A percentile compares a stretch with the other conserved stretches of the same genome.
These are phyloP conservation scores for Melolontha melolontha DNA, from an alignment of 2,888 invertebrate species.

Conservation along the genomic window DNA sequence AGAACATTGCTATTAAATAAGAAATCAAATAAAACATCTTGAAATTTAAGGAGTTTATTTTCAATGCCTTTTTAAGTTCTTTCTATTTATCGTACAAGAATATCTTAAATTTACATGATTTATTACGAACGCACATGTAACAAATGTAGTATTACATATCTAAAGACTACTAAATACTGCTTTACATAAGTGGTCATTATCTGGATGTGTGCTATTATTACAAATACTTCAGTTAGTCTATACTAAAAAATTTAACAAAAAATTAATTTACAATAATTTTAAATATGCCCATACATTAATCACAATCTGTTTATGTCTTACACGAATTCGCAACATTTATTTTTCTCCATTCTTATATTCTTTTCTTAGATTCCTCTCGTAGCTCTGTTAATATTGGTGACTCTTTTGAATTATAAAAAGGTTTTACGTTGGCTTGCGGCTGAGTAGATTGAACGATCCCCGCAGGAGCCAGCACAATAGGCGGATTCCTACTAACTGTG, in stretches of 20 bases:
- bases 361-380: conserved; percentile 62
- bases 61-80: too few relatives aligned
- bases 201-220: background rate
- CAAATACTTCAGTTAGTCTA: background rate
- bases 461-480: conserved; percentile 63
- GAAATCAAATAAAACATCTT: too few relatives aligned
- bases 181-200: conserved; percentile 11
- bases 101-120: too few relatives aligned
- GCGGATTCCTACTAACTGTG: conserved; percentile 63
- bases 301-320: conserved; percentile 3
- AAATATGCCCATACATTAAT: conserved; percentile 7
- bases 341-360: conserved; percentile 44
- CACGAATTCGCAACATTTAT: background rate
- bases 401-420: conserved; percentile 66
- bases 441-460: conserved; percentile 66
- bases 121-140: too few relatives aligned
- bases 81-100: too few relatives aligned
- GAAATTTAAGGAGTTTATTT: too few relatives aligned
- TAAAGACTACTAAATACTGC: conserved; percentile 4
- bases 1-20: too few relatives aligned
- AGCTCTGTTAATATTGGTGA: conserved; percentile 61
- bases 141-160: too few relatives aligned
- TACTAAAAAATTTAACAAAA: background rate
- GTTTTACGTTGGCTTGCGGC: conserved; percentile 59
- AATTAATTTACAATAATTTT: conserved; percentile 9